These are phyloP conservation scores for Scolopax rusticola DNA, from an alignment of 2,797 vertebrate genomes.

Conservation along the genomic window DNA sequence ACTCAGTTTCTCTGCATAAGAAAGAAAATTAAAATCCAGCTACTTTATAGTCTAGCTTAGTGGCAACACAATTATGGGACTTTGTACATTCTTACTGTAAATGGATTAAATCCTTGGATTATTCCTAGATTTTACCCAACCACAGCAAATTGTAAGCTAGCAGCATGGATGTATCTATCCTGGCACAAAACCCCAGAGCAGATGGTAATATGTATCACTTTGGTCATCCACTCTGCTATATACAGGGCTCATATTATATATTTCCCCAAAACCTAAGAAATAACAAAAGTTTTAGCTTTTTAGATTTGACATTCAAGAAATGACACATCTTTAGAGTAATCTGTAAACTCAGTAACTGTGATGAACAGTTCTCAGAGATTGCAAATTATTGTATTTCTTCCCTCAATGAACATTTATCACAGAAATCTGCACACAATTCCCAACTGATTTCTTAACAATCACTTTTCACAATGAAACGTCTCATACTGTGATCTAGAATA, in stretches of 20 bases:
- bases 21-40: neutral
- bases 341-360: neutral
- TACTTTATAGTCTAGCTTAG: neutral
- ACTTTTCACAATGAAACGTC: neutral
- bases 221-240: neutral
- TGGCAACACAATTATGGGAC: neutral
- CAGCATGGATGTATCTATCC: neutral
- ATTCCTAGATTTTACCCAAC: neutral
- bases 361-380: constrained; percentile 10
- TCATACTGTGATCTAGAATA: constrained; percentile 22
- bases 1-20: neutral
- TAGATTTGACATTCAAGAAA: constrained; percentile 1
- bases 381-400: constrained; percentile 13
- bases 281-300: neutral
- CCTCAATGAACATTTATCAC: constrained; percentile 9
- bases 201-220: neutral
- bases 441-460: constrained; percentile 38
- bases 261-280: neutral
- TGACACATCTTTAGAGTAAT: neutral
- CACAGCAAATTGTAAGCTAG: neutral
- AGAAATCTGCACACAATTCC: constrained; percentile 41
- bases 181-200: constrained; percentile 15
- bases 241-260: neutral
- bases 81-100: neutral
- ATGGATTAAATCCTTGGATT: neutral